These are phyloP conservation scores for Meloe dianella DNA, from an alignment of 2,888 invertebrate species.

Conservation along the genomic window DNA sequence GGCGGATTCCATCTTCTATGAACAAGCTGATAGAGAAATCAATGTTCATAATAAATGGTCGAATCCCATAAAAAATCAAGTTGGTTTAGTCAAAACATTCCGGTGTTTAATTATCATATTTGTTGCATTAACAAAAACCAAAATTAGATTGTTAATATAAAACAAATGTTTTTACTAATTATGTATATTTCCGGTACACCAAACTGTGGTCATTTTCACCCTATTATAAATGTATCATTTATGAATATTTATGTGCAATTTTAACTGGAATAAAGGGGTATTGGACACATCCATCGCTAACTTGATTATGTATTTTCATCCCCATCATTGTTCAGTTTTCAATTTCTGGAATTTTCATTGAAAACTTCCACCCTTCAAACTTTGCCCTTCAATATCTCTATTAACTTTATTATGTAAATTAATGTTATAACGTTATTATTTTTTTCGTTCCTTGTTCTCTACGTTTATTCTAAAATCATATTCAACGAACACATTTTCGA, in stretches of 20 bases:
- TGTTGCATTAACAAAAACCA: neutral
- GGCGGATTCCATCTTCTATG: neutral
- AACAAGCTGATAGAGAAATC: too few species aligned
- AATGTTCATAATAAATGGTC: too few species aligned
- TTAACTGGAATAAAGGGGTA: slow-evolving; percentile 1
- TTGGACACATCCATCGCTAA: neutral
- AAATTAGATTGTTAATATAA: neutral
- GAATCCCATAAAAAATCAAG: too few species aligned
- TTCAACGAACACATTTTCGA: neutral
- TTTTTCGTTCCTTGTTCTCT: slow-evolving; percentile 3
- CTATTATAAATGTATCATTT: neutral
- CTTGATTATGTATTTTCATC: slow-evolving; percentile 9
- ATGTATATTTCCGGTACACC: neutral
- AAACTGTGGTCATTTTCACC: neutral
- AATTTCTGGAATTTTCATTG: neutral
- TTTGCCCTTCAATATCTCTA: neutral
- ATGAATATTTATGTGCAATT: neutral
- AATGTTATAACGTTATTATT: slow-evolving; percentile 5
- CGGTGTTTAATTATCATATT: too few species aligned
- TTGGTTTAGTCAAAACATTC: too few species aligned
- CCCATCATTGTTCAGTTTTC: slow-evolving; percentile 9
- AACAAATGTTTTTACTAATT: neutral
- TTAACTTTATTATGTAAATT: slow-evolving; percentile 8
- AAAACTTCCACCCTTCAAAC: neutral
- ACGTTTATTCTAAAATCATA: neutral